A percentile compares a stretch with the other conserved stretches of the same genome.
These are phyloP conservation scores for Physocephala rufipes DNA, from an alignment of 2,888 invertebrate genomes.

Conservation along the genomic window DNA sequence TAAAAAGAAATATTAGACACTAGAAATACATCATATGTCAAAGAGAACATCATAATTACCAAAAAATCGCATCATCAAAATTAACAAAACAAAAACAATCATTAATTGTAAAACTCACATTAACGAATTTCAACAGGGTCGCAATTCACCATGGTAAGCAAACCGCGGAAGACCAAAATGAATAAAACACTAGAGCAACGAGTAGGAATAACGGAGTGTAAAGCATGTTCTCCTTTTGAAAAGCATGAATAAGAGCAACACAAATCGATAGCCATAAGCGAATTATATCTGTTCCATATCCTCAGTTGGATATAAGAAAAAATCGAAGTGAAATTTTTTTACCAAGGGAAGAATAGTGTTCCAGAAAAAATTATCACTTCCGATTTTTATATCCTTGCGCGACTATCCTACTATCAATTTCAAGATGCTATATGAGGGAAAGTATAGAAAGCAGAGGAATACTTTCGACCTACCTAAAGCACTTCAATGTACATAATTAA, in stretches of 20 bases:
- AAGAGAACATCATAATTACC: slow-evolving; percentile 3
- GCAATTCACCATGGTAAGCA: slow-evolving; percentile 22
- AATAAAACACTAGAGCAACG: slow-evolving; percentile 14
- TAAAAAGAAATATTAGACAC: background rate
- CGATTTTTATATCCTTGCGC: background rate
- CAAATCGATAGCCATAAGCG: slow-evolving; percentile 23
- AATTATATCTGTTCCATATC: slow-evolving; percentile 45
- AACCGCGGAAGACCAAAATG: background rate
- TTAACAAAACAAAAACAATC: slow-evolving; percentile 1
- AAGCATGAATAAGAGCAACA: background rate
- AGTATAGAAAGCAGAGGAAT: no score
- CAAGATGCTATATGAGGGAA: no score
- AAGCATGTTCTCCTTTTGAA: background rate
- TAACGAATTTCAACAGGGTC: slow-evolving; percentile 6
- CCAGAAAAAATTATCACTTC: background rate
- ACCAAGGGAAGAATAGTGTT: slow-evolving; percentile 32
- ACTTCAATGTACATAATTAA: slow-evolving; percentile 6
- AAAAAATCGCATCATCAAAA: background rate
- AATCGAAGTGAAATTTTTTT: slow-evolving; percentile 50
- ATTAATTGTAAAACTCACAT: background rate
- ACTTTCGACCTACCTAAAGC: background rate
- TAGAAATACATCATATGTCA: background rate
- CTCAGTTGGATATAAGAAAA: slow-evolving; percentile 35
- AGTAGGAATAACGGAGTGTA: background rate
- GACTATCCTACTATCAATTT: no score